A percentile compares a stretch with the other conserved stretches of the same genome.
Evolutionary conservation across 2,797 vertebrate genomes (phyloP).

Genomic region (Phataginus tricuspis): DNA sequence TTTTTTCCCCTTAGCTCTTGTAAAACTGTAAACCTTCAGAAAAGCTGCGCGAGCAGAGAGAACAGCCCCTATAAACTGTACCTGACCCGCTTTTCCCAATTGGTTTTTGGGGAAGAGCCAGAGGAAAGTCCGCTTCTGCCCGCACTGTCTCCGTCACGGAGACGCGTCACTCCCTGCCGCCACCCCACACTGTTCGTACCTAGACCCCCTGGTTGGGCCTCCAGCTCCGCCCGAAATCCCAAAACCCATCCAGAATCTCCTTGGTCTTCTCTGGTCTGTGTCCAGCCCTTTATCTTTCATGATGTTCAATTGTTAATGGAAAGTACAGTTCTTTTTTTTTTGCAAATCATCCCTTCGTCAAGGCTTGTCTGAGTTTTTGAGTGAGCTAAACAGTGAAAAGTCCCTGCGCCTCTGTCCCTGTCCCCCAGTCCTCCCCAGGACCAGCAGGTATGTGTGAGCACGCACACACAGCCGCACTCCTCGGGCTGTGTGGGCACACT

Average conservation of each 20-base stretch:
- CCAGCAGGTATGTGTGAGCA: neutral
- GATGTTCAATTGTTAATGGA: too few species aligned
- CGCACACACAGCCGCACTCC: fast-evolving
- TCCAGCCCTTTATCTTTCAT: too few species aligned
- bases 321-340: neutral
- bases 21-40: neutral
- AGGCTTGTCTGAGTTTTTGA: neutral
- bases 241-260: fast-evolving
- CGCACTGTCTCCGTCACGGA: neutral
- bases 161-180: fast-evolving
- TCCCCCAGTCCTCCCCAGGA: neutral
- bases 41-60: neutral
- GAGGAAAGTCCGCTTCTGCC: neutral
- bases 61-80: neutral
- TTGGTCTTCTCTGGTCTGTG: too few species aligned
- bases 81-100: too few species aligned
- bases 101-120: neutral
- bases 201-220: neutral
- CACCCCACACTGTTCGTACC: fast-evolving
- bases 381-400: too few species aligned
- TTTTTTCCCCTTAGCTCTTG: neutral
- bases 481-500: fast-evolving
- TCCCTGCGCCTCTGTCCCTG: fast-evolving
- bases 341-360: neutral
- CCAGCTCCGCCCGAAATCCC: neutral